A percentile compares a stretch with the other conserved stretches of the same genome.
phyloP scores from a whole-genome alignment of 2,113 vertebrate species.

The Puffinus mauretanicus region DNA sequence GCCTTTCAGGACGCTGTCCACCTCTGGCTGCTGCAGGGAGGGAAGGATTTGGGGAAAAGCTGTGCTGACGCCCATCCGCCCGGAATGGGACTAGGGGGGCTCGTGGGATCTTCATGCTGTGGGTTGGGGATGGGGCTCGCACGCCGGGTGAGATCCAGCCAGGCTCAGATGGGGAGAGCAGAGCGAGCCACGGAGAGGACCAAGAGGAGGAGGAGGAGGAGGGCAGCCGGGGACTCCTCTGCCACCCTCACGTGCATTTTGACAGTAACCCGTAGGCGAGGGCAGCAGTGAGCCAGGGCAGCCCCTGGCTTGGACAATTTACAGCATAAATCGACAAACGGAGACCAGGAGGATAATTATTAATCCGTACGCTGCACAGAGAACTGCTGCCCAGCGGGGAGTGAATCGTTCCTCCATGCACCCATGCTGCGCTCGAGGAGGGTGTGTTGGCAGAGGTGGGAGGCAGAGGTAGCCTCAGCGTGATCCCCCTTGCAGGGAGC shows the following conservation, averaged over 20 bases:
- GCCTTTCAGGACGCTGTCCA: no score
- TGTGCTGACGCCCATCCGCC: fast-evolving
- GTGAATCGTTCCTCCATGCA: neutral
- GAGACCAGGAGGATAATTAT: neutral
- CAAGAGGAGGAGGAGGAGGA: neutral
- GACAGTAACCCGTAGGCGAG: neutral
- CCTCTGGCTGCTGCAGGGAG: neutral
- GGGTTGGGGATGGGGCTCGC: fast-evolving
- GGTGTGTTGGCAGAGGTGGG: neutral
- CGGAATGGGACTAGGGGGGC: no score
- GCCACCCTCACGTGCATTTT: neutral
- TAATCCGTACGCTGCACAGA: neutral
- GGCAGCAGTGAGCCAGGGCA: neutral
- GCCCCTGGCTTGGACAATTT: neutral
- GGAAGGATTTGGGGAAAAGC: neutral
- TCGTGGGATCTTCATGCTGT: fast-evolving
- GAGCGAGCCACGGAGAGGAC: neutral
- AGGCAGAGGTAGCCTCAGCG: neutral
- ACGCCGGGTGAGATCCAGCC: neutral
- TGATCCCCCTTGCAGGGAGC: no score
- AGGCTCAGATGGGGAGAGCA: no score
- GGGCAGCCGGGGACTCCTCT: neutral
- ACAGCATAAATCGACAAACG: no score
- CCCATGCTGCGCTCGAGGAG: neutral
- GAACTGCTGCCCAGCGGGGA: neutral